Percentiles rank a stretch among this genome's conserved stretches.
Conservation (phyloP, 2,888 invertebrate species). For the Lepidocyrtoides sp. region DNA sequence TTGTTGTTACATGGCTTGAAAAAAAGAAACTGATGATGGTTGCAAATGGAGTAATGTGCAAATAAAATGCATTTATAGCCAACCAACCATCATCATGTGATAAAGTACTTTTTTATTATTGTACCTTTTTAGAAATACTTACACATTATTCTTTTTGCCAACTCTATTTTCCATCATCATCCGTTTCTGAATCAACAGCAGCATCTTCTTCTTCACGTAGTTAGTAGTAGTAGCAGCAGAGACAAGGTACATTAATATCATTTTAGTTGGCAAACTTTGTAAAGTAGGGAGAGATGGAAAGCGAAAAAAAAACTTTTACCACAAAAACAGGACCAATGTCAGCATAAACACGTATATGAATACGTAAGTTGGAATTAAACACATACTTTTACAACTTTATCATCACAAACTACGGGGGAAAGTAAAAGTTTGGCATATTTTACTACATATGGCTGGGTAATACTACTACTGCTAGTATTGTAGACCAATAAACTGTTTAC, state of each 20-base stretch:
- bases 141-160: not conserved
- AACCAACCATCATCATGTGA: conserved; percentile 4
- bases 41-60: conserved; percentile 47
- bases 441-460: not conserved
- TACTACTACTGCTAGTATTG: not conserved
- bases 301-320: conserved; percentile 33
- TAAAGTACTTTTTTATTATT: not conserved
- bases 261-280: conserved; percentile 8
- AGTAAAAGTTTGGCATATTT: not conserved
- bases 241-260: not conserved
- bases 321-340: not conserved
- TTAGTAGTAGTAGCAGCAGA: not conserved
- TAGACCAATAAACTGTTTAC: not conserved
- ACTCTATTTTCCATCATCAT: conserved; percentile 9
- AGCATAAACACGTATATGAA: conserved; percentile 30
- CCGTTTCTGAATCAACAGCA: not conserved
- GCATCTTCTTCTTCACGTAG: not conserved
- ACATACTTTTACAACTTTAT: not conserved
- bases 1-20: not conserved
- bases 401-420: not conserved
- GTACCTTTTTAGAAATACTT: not conserved
- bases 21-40: conserved; percentile 5
- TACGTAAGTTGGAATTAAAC: conserved; percentile 12
- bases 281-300: conserved; percentile 22
- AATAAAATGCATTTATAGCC: conserved; percentile 64